Base-by-base conservation (phyloP, 1,140 invertebrate genomes). In the Heliconius hermathena region DNA sequence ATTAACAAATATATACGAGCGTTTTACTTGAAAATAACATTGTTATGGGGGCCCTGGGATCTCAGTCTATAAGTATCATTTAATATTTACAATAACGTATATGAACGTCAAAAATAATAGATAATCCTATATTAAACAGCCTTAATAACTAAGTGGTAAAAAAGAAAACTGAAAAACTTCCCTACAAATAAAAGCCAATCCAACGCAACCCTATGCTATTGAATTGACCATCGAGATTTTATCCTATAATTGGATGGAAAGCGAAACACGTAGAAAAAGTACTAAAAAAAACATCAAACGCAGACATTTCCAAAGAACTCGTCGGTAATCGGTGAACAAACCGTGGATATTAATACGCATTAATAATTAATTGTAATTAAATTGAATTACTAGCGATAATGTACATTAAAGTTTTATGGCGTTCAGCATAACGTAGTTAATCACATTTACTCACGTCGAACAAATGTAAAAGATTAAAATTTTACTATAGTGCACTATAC, bases 221-320 rank as follows among this genome's bases (percentile, higher is more conserved):
- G 36, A 76, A 71, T 22, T 70, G 13, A 71, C 22, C 60, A 76
- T 20, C 41, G 57, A 22, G 38, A 70, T 76, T 73, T 46, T 73
- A 75, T 46, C 13, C 46, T 26, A 74, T 79, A 79, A 79, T 79
- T 79, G 78, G 46, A 74, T 74, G 22, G 57, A 74, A 66, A 73
- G 26, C 26, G 60, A 76, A 76, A 76, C 60, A 60, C 41, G n/a
- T 11, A 71, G 57, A 70, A 71, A n/a, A 16, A 22, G 29, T 36
- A 18, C 4, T 4, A 79, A 79, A 33, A 46, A n/a, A 29, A 29
- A 49, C 8, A 8, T 70, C 33, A 66, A 13, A 66, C 26, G 4
- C 60, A 66, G 26, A 26, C 60, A 66, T 66, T 66, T 66, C 11
- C 60, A 66, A 66, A 66, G 60, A 66, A 16, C 26, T 26, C 60